These are phyloP conservation scores for Psylliodes chrysocephalus DNA, from an alignment of 2,888 invertebrate species.

Conservation along the genomic window DNA sequence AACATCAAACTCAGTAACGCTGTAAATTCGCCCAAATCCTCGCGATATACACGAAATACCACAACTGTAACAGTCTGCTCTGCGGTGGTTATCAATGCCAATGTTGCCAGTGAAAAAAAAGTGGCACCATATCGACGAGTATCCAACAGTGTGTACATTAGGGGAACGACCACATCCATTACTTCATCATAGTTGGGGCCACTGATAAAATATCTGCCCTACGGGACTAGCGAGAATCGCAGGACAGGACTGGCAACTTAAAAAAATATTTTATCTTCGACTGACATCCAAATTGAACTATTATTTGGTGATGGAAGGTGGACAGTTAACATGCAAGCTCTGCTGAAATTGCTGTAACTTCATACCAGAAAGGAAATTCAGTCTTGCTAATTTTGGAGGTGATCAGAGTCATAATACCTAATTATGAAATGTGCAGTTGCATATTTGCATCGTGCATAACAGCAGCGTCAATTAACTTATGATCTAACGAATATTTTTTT, in stretches of 20 bases:
- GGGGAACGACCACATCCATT: slow-evolving; percentile 17
- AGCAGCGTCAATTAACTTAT: too few species aligned
- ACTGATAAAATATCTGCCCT: slow-evolving; percentile 11
- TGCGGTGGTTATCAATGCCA: slow-evolving; percentile 13
- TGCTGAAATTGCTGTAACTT: too few species aligned
- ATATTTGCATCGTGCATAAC: too few species aligned
- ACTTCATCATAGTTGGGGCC: slow-evolving; percentile 16
- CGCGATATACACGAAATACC: slow-evolving; percentile 4
- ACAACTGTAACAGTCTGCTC: neutral
- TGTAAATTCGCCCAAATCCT: neutral
- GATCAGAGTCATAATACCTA: too few species aligned
- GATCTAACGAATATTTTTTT: too few species aligned
- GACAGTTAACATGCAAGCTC: too few species aligned
- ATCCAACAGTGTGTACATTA: slow-evolving; percentile 21
- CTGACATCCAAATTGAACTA: too few species aligned
- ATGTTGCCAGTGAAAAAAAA: slow-evolving; percentile 8
- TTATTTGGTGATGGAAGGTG: too few species aligned
- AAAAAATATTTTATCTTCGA: too few species aligned
- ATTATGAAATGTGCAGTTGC: too few species aligned
- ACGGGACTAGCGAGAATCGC: neutral
- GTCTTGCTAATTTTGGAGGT: too few species aligned
- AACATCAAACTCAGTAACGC: slow-evolving; percentile 4
- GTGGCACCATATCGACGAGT: slow-evolving; percentile 4
- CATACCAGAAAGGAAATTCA: too few species aligned
- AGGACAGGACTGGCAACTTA: neutral